phyloP scores from a whole-genome alignment of 2,797 vertebrate genomes.

The Taeniopygia guttata region DNA sequence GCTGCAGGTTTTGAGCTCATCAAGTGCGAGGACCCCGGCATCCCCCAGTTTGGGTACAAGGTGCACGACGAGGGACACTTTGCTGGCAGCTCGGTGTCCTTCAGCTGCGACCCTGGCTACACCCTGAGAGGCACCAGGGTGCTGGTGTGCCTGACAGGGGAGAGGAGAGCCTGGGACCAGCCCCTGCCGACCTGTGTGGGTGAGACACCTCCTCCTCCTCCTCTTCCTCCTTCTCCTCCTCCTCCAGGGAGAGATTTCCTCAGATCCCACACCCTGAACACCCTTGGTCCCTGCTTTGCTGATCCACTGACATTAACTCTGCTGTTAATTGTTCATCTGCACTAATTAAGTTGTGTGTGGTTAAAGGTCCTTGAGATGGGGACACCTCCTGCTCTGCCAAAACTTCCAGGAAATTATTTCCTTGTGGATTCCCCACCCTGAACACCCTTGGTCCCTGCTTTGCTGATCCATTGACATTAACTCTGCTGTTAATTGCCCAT shows the following conservation, averaged over 20 bases:
- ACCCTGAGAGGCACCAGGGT: conserved; percentile 83
- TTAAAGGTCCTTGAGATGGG: not conserved
- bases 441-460: not conserved
- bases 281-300: not conserved
- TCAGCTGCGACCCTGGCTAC: conserved; percentile 93
- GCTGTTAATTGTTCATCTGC: not conserved
- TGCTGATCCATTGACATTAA: not conserved
- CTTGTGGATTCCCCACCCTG: not conserved
- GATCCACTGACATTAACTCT: not conserved
- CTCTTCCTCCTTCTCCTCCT: not conserved
- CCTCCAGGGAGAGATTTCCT: not conserved
- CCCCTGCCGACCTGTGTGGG: conserved; percentile 91
- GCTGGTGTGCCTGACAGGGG: conserved; percentile 90
- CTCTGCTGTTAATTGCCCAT: not conserved
- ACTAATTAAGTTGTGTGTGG: not conserved
- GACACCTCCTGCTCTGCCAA: not conserved
- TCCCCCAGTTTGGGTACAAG: conserved; percentile 94
- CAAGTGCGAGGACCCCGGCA: conserved; percentile 94
- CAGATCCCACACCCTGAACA: not conserved
- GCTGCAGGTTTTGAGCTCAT: conserved; percentile 92
- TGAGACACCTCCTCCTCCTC: conserved; percentile 62
- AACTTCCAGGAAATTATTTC: too few species aligned
- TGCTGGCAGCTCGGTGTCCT: conserved; percentile 91
- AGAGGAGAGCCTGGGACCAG: conserved; percentile 92
- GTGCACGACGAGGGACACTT: conserved; percentile 94